Evolutionary conservation across 2,797 vertebrate genomes (phyloP).

Genomic region (Characodon lateralis): DNA sequence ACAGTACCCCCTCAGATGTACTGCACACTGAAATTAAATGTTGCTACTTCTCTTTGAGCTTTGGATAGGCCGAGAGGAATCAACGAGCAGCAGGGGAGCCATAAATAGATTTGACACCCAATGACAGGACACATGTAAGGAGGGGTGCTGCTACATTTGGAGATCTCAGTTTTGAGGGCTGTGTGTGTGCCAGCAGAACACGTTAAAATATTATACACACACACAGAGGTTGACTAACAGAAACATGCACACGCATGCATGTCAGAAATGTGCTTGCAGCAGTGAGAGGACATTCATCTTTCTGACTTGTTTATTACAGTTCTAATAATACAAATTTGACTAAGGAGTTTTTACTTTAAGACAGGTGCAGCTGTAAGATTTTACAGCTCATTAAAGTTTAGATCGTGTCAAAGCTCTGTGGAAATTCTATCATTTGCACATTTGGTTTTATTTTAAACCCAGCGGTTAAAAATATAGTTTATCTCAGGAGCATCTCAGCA

Average conservation of each 20-base stretch:
- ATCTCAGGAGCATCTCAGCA: not conserved
- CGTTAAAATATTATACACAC: constrained; percentile 48
- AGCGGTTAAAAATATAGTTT: not conserved
- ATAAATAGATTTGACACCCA: constrained; percentile 77
- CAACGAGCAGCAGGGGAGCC: constrained; percentile 55
- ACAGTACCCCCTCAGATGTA: constrained; percentile 18
- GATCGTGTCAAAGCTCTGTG: not conserved
- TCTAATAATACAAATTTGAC: constrained; percentile 14
- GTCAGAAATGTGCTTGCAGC: constrained; percentile 11
- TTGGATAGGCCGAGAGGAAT: constrained; percentile 49
- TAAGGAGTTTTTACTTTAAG: not conserved
- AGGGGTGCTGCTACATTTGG: constrained; percentile 55
- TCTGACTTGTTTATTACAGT: constrained; percentile 10
- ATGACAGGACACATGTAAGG: constrained; percentile 49
- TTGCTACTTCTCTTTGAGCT: constrained; percentile 53
- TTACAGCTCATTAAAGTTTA: constrained; percentile 1
- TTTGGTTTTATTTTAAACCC: constrained; percentile 2
- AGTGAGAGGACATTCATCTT: constrained; percentile 21
- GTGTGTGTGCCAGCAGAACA: constrained; percentile 42
- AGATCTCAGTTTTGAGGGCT: constrained; percentile 69
- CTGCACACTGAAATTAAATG: constrained; percentile 38
- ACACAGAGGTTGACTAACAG: constrained; percentile 36
- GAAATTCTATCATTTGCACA: not conserved
- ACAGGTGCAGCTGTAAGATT: constrained; percentile 3
- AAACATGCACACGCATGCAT: constrained; percentile 21